phyloP scores from a whole-genome alignment of 2,888 invertebrate genomes.

The Clivina fossor region DNA sequence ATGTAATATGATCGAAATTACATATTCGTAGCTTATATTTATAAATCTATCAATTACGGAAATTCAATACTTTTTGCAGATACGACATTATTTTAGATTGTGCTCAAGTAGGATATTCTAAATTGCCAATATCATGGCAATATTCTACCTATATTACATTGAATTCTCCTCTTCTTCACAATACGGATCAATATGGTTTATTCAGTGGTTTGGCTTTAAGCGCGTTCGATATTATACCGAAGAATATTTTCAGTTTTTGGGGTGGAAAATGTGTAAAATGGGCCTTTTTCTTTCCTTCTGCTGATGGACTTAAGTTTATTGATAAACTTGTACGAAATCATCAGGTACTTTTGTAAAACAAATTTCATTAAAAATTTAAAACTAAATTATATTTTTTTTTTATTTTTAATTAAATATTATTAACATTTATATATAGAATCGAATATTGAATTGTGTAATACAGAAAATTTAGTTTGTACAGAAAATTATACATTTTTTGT shows the following conservation, averaged over 20 bases:
- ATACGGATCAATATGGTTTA: slow-evolving; percentile 76
- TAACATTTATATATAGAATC: too few species aligned
- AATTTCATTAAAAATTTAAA: too few species aligned
- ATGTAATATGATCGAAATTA: slow-evolving; percentile 12
- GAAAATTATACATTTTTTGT: too few species aligned
- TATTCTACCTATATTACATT: slow-evolving; percentile 76
- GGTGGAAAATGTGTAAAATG: slow-evolving; percentile 62
- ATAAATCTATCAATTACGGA: background rate
- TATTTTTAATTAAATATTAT: too few species aligned
- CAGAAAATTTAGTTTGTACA: too few species aligned
- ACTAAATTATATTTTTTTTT: slow-evolving; percentile 9
- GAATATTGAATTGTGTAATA: too few species aligned
- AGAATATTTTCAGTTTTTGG: slow-evolving; percentile 56
- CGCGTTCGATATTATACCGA: slow-evolving; percentile 57
- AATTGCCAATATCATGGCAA: slow-evolving; percentile 60
- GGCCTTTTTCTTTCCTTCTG: slow-evolving; percentile 79
- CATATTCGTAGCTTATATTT: background rate
- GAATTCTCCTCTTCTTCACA: slow-evolving; percentile 76
- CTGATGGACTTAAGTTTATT: slow-evolving; percentile 68
- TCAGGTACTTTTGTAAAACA: slow-evolving; percentile 55
- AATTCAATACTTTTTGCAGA: too few species aligned
- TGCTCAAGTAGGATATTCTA: slow-evolving; percentile 68
- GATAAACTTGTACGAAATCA: slow-evolving; percentile 67
- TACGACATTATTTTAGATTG: slow-evolving; percentile 86
- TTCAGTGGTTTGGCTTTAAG: slow-evolving; percentile 65